Conservation (phyloP, 2,113 vertebrate genomes). For the Eulemur rufifrons region DNA sequence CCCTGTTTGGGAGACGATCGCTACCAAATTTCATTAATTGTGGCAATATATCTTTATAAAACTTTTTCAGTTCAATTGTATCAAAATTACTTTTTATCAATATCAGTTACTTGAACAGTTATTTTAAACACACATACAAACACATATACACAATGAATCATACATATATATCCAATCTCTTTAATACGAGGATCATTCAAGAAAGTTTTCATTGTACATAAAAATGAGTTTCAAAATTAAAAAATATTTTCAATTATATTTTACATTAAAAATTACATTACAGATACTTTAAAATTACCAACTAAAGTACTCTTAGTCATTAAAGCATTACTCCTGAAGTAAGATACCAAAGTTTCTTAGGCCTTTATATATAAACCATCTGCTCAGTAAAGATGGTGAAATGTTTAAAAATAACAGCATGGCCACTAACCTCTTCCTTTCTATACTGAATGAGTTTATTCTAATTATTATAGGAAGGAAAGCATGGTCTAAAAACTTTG, state of each 20-base stretch:
- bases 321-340: not conserved
- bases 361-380: constrained; percentile 69
- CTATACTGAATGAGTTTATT: not conserved
- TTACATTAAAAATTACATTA: not conserved
- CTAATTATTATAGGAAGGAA: not conserved
- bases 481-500: constrained; percentile 75
- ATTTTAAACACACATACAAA: not conserved
- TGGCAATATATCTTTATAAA: not conserved
- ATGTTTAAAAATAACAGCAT: constrained; percentile 34
- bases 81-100: constrained; percentile 31
- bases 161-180: not conserved
- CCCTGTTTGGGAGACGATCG: not conserved
- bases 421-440: not conserved
- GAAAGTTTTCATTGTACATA: not conserved
- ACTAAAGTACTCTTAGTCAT: constrained; percentile 1
- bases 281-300: not conserved
- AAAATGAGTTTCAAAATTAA: constrained; percentile 25
- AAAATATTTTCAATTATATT: not conserved
- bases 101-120: not conserved
- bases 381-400: constrained; percentile 67
- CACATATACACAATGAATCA: not conserved
- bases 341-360: constrained; percentile 62
- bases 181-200: not conserved
- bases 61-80: not conserved
- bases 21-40: not conserved